Evolutionary conservation across 2,888 invertebrate genomes (phyloP).

Genomic region (Masnerella sp.): DNA sequence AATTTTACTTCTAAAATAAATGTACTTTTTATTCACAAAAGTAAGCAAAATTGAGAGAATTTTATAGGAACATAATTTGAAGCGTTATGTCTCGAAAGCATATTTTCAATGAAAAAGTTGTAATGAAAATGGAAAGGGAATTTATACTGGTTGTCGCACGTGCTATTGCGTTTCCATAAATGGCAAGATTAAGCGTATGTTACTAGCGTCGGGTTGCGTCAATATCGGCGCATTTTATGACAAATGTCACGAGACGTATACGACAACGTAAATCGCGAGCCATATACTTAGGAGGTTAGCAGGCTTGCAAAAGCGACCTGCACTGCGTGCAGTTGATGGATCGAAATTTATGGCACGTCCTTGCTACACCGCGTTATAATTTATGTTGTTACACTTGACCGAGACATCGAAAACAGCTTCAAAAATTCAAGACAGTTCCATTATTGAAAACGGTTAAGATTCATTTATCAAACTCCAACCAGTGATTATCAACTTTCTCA

Average conservation of each 20-base stretch:
- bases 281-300: conserved; percentile 43
- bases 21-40: no score
- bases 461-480: no score
- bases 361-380: conserved; percentile 39
- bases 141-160: conserved; percentile 6
- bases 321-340: conserved; percentile 51
- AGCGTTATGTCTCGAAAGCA: no score
- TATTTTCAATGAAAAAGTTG: no score
- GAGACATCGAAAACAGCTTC: conserved; percentile 27
- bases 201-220: conserved; percentile 32
- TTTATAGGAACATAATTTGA: no score
- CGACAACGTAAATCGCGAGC: conserved; percentile 39
- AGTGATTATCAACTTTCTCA: no score
- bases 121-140: no score
- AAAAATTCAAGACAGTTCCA: no score
- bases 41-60: no score
- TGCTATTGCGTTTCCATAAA: conserved; percentile 41
- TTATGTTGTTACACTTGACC: conserved; percentile 24
- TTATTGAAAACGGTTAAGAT: no score
- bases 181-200: conserved; percentile 28
- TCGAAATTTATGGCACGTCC: conserved; percentile 18
- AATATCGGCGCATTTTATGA: conserved; percentile 41
- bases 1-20: no score
- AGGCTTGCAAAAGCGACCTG: conserved; percentile 31
- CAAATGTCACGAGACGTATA: conserved; percentile 42